Conservation (phyloP, 2,113 vertebrate genomes). For the Camarhynchus parvulus region DNA sequence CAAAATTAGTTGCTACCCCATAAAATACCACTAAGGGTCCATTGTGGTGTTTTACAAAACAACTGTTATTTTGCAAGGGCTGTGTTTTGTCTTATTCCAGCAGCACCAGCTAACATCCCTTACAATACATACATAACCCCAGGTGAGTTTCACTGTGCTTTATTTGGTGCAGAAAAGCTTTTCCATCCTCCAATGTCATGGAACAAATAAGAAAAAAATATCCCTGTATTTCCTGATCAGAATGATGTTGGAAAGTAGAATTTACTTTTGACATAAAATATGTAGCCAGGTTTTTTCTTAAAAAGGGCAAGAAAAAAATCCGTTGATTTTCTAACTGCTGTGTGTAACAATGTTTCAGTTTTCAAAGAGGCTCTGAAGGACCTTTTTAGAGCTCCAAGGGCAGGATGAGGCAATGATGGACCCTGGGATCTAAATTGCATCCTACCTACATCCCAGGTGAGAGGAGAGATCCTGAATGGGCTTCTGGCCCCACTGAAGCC, state of each 20-base stretch:
- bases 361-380: not conserved
- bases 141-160: not conserved
- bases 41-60: not conserved
- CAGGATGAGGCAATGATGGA: not conserved
- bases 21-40: not conserved
- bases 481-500: not conserved
- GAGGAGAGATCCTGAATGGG: not conserved
- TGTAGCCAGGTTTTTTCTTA: not conserved
- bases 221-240: not conserved
- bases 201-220: not conserved
- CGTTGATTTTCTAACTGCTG: not conserved
- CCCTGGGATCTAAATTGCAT: not conserved
- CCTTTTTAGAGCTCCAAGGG: not conserved
- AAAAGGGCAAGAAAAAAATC: not conserved
- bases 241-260: not conserved
- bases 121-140: rapidly evolving
- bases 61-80: not conserved
- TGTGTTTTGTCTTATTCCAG: not conserved
- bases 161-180: not conserved
- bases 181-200: not conserved
- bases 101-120: not conserved
- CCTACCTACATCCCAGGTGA: not conserved
- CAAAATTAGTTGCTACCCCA: not conserved
- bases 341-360: not conserved
- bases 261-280: not conserved